Base-by-base conservation (phyloP, 2,113 vertebrate species). In the Melanocharis versteri region DNA sequence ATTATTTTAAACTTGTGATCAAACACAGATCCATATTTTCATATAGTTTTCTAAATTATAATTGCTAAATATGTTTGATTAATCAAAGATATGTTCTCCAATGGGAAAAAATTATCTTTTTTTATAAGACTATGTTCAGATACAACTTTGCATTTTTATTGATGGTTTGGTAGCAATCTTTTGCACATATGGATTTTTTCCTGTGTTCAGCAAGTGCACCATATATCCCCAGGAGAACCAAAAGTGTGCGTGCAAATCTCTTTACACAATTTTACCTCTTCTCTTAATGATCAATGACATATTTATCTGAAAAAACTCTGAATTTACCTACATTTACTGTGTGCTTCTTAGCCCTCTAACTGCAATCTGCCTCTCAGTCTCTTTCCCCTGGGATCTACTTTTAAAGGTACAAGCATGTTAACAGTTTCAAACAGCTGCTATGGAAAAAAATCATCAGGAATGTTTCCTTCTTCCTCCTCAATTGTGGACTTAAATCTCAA, bases 351-450 rank as follows among this genome's bases (percentile, higher is more conserved):
- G 39, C 42, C 68, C 22, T 70, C 48, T 24, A 86, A 88, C 83
- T 75, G 11, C 78, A 93, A 45, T 76, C 58, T 83, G 47, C 48
- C 33, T 92, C 64, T 88, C 64, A 44, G 24, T 56, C 37, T 93
- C 69, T 44, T 61, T 75, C 71, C 64, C 71, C 35, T 31, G 66
- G 85, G 68, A 90, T 73, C 82, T 93, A 66, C 71, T 90, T 93
- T 82, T 94, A 92, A 96, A 92, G 58, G 87, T 93, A 90, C 56
- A 81, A 76, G 56, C 60, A 62, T 51, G 35, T 90, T 83, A 96
- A 83, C 94, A 91, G 66, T 69, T 90, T 88, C 66, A 93, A 88
- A 94, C 94, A 96, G 95, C 94, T 96, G 93, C 85, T 93, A 35
- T 64, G 79, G 80, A 94, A 97, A 95, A 92, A 91, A 85, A 88